Evolutionary conservation across 2,113 vertebrate species (phyloP).

Genomic region (Dinomys branickii): DNA sequence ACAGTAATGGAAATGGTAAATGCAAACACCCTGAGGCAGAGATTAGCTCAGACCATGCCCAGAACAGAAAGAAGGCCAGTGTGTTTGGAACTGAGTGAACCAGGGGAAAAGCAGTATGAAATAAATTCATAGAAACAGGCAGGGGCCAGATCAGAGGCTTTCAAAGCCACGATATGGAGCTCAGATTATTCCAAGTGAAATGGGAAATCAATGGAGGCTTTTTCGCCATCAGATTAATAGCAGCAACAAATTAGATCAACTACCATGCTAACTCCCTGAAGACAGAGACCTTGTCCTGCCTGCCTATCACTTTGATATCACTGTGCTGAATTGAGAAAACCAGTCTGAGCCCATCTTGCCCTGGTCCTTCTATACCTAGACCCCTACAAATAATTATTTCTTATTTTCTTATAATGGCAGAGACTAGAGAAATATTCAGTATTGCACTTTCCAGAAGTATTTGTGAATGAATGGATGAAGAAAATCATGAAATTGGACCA

Average conservation of each 20-base stretch:
- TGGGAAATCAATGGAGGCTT: background rate
- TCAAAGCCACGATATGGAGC: background rate
- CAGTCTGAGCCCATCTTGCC: no score
- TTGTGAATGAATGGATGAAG: background rate
- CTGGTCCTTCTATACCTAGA: background rate
- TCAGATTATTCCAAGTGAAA: background rate
- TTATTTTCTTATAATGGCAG: background rate
- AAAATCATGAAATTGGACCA: background rate
- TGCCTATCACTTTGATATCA: background rate
- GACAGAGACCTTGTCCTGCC: background rate
- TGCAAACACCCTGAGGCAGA: background rate
- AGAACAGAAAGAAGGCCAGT: background rate
- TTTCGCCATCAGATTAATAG: background rate
- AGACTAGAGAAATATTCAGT: conserved; percentile 9
- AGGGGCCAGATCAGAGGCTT: background rate
- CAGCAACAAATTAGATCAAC: background rate
- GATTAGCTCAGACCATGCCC: background rate
- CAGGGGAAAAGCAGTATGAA: background rate
- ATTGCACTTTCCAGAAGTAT: background rate
- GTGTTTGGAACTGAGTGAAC: background rate
- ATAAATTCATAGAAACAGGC: background rate
- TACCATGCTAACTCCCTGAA: background rate
- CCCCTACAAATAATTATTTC: background rate
- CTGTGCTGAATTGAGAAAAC: background rate
- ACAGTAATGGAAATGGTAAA: background rate